Evolutionary conservation across 2,797 vertebrate species (phyloP).

Genomic region (Etheostoma perlongum): DNA sequence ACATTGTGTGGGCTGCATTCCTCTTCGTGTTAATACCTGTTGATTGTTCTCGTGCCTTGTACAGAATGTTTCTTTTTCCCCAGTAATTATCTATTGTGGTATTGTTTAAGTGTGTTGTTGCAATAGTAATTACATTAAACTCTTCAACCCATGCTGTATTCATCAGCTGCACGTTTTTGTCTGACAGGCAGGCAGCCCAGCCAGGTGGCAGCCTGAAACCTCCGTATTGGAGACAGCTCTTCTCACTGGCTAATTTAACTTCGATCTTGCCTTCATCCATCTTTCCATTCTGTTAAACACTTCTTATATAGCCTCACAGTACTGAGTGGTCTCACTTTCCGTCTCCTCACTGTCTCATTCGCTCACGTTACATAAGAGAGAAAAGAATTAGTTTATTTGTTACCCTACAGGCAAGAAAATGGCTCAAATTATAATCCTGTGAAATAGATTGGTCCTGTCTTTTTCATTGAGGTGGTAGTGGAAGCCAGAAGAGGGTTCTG

Average conservation of each 20-base stretch:
- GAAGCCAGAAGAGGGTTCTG: slow-evolving; percentile 46
- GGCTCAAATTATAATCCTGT: slow-evolving; percentile 63
- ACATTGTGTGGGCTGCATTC: slow-evolving; percentile 3
- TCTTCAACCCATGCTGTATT: slow-evolving; percentile 33
- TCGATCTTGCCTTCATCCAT: slow-evolving; percentile 57
- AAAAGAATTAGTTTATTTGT: slow-evolving; percentile 59
- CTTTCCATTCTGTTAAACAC: slow-evolving; percentile 70
- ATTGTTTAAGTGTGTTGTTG: slow-evolving; percentile 2
- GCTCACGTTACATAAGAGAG: slow-evolving; percentile 60
- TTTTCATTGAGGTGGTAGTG: slow-evolving; percentile 43
- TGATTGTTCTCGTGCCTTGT: slow-evolving; percentile 5
- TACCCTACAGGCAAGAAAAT: slow-evolving; percentile 61
- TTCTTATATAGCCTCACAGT: slow-evolving; percentile 51
- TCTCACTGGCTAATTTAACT: slow-evolving; percentile 65
- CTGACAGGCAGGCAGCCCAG: slow-evolving; percentile 33
- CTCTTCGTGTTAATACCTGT: slow-evolving; percentile 24
- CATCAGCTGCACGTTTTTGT: slow-evolving; percentile 36
- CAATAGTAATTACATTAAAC: slow-evolving; percentile 25
- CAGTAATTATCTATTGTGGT: slow-evolving; percentile 9
- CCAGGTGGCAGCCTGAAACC: slow-evolving; percentile 56
- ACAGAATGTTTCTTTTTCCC: slow-evolving; percentile 9
- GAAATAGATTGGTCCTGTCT: slow-evolving; percentile 61
- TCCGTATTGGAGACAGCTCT: slow-evolving; percentile 49
- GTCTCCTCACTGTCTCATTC: slow-evolving; percentile 63
- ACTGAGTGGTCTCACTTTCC: slow-evolving; percentile 60